Conservation (phyloP, 1,140 invertebrate genomes). For the Glomeris maerens region DNA sequence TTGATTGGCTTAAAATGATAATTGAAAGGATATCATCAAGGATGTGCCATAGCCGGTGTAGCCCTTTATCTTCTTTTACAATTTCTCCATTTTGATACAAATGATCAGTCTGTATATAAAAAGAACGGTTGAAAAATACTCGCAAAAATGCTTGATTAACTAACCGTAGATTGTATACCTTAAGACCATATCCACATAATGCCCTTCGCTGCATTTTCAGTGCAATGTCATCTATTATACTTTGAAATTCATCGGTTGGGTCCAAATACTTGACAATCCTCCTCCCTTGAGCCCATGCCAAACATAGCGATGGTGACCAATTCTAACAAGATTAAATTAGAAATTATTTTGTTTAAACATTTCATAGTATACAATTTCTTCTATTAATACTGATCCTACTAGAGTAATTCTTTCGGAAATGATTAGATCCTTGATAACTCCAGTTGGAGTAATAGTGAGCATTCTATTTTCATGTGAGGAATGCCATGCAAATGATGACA, state of each 20-base stretch:
- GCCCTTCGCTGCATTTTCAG: conserved; percentile 54
- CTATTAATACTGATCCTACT: too few relatives aligned
- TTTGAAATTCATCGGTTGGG: conserved; percentile 38
- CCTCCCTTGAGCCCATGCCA: conserved; percentile 58
- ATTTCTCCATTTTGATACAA: conserved; percentile 16
- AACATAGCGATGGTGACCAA: conserved; percentile 52
- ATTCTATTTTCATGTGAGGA: too few relatives aligned
- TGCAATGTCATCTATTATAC: conserved; percentile 51
- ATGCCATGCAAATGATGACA: too few relatives aligned
- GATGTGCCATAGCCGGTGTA: conserved; percentile 25
- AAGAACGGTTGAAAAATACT: not conserved
- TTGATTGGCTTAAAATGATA: not conserved
- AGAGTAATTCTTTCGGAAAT: too few relatives aligned
- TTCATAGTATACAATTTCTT: too few relatives aligned
- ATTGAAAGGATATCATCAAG: conserved; percentile 26
- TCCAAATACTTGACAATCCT: conserved; percentile 44
- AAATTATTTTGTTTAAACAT: too few relatives aligned
- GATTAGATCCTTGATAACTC: too few relatives aligned
- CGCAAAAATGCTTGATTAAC: not conserved
- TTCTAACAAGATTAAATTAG: too few relatives aligned
- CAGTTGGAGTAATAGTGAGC: too few relatives aligned
- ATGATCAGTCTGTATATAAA: conserved; percentile 12
- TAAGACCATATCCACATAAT: conserved; percentile 57
- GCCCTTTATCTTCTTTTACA: conserved; percentile 14
- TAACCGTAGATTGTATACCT: conserved; percentile 35